These are phyloP conservation scores for Oncorhynchus kisutch DNA, from an alignment of 2,113 vertebrate genomes.

Conservation along the genomic window DNA sequence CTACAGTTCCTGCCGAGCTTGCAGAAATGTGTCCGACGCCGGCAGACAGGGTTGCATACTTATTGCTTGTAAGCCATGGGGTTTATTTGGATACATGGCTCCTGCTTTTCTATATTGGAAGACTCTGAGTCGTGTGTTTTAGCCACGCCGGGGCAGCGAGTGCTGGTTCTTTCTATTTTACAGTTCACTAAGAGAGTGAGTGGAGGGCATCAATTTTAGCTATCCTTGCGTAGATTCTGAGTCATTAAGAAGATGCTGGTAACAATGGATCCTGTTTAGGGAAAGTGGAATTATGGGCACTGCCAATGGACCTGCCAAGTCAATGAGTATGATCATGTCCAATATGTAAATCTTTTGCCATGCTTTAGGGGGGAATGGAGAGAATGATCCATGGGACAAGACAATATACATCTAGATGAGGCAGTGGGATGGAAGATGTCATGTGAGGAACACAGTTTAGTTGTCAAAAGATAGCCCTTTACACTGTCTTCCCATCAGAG, in stretches of 20 bases:
- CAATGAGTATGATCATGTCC: too few relatives aligned
- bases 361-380: too few relatives aligned
- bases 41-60: not conserved
- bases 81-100: conserved; percentile 17
- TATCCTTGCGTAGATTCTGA: not conserved
- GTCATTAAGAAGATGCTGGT: not conserved
- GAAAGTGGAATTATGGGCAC: too few relatives aligned
- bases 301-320: too few relatives aligned
- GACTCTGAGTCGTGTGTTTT: not conserved
- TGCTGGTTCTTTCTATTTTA: not conserved
- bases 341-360: too few relatives aligned
- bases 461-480: not conserved
- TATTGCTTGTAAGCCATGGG: conserved; percentile 26
- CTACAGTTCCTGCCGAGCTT: conserved; percentile 21
- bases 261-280: not conserved
- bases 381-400: too few relatives aligned
- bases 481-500: not conserved
- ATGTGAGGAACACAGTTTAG: not conserved
- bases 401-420: not conserved
- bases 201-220: not conserved
- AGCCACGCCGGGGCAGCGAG: not conserved
- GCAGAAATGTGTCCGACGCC: conserved; percentile 11
- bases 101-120: conserved; percentile 4
- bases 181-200: not conserved
- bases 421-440: not conserved